Base-by-base conservation (phyloP, 2,797 vertebrate genomes). In the Mionectes olivaceus region DNA sequence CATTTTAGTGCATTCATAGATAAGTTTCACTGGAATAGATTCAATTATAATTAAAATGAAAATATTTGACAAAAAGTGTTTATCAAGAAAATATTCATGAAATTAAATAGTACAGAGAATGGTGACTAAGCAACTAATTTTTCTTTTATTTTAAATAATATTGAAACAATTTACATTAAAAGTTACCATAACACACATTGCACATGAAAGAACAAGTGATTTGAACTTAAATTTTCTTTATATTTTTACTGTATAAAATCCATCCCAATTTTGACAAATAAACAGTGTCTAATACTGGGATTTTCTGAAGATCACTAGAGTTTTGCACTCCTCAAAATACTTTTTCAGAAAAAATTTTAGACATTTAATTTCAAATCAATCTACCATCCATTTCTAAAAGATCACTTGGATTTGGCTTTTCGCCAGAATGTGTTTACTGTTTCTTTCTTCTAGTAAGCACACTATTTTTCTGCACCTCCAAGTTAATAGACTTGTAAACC, bases 341-440 rank as follows among this genome's bases (percentile, higher is more conserved):
- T 50, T 63, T 73, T 69, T 39, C 56, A 70, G 71, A 67, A n/a
- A 44, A 19, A 33, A 1, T 57, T 88, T 84, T 70, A 92, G 74
- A 52, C 28, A n/a, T 89, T 89, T 87, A 83, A 71, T 85, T 93
- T 87, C 70, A 89, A 90, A 84, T 74, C 73, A 80, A 56, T 71
- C 49, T 75, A 32, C 13, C 67, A 10, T 74, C 56, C 2, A 46
- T 63, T 78, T 91, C 60, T 52, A 73, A 82, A 81, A 4, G 5
- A 41, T 53, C 35, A 27, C 6, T 68, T 77, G 21, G 8, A 18
- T 70, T 65, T 77, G 43, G 5, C 10, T 85, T 94, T 74, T 80
- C 9, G n/a, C 32, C 35, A 86, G 32, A 86, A 86, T 13, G 2
- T 41, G 5, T 81, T 92, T 80, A 53, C 16, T 61, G 4, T 59